Percentiles rank a stretch among this genome's conserved stretches.
phyloP scores from a whole-genome alignment of 2,888 invertebrate species.

The Acronicta leporina region DNA sequence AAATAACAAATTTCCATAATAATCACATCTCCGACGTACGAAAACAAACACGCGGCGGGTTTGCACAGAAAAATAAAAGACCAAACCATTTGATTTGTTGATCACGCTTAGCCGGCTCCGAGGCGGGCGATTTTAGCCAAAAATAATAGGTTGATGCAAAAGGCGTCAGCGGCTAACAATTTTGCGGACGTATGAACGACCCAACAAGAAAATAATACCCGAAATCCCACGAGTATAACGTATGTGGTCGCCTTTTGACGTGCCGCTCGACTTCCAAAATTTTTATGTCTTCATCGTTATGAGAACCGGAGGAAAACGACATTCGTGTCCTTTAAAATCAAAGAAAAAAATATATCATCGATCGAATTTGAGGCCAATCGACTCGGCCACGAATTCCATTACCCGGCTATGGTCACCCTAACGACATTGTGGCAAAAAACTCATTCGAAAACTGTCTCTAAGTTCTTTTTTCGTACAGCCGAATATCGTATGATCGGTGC shows the following conservation, averaged over 20 bases:
- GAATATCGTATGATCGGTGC: conserved; percentile 62
- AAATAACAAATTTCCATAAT: conserved; percentile 78
- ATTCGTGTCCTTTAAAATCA: conserved; percentile 67
- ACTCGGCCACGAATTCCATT: conserved; percentile 80
- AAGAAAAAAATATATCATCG: conserved; percentile 68
- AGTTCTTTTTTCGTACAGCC: conserved; percentile 65
- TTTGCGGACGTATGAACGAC: conserved; percentile 76
- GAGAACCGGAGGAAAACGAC: conserved; percentile 75
- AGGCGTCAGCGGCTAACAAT: conserved; percentile 87
- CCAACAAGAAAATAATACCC: conserved; percentile 72
- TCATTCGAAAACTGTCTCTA: conserved; percentile 76
- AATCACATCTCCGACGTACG: conserved; percentile 82
- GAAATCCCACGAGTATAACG: conserved; percentile 79
- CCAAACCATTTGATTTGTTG: conserved; percentile 79
- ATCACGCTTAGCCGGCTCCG: conserved; percentile 77
- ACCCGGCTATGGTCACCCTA: conserved; percentile 77
- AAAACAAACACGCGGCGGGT: conserved; percentile 85
- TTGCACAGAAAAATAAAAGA: conserved; percentile 65
- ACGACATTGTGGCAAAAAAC: conserved; percentile 84
- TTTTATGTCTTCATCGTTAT: conserved; percentile 88
- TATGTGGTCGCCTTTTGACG: conserved; percentile 85
- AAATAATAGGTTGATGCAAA: conserved; percentile 83
- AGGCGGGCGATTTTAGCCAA: conserved; percentile 74
- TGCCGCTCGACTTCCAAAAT: conserved; percentile 81
- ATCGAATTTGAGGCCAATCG: conserved; percentile 72